A percentile compares a stretch with the other conserved stretches of the same genome.
phyloP scores from a whole-genome alignment of 2,888 invertebrate species.

The Tenthredo distinguenda region DNA sequence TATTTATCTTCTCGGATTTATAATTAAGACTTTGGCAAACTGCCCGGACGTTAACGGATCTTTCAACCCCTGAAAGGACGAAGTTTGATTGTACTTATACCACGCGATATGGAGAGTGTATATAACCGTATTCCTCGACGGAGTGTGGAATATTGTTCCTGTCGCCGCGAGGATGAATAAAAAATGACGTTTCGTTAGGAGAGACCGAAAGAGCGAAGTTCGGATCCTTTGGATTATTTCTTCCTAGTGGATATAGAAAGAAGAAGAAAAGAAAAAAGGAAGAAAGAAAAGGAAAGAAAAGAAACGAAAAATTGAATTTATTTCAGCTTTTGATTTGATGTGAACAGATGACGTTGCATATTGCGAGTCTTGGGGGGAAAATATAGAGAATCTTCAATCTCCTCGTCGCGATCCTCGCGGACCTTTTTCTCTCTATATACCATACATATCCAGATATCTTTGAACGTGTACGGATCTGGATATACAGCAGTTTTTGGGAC shows the following conservation, averaged over 20 bases:
- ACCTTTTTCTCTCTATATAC: not conserved
- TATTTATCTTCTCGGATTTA: constrained; percentile 6
- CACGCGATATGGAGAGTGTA: not conserved
- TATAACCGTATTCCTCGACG: not conserved
- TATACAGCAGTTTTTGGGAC: not conserved
- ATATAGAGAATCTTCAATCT: not conserved
- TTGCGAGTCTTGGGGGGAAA: not conserved
- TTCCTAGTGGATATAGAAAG: not conserved
- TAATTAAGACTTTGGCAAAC: constrained; percentile 26
- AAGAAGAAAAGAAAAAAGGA: not conserved
- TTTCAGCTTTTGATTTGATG: not conserved
- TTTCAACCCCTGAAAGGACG: not conserved
- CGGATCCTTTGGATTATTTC: not conserved
- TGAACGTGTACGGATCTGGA: too few relatives aligned
- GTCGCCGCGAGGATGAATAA: not conserved
- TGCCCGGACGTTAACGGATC: not conserved
- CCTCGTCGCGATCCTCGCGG: not conserved
- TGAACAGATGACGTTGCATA: not conserved
- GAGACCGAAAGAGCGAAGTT: too few relatives aligned
- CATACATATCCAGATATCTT: too few relatives aligned
- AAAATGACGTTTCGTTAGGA: too few relatives aligned
- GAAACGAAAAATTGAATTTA: not conserved
- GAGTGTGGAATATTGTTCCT: too few relatives aligned
- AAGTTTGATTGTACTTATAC: not conserved
- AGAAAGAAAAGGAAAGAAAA: not conserved